Conservation (phyloP, 1,140 invertebrate genomes). For the Brachionus plicatilis region DNA sequence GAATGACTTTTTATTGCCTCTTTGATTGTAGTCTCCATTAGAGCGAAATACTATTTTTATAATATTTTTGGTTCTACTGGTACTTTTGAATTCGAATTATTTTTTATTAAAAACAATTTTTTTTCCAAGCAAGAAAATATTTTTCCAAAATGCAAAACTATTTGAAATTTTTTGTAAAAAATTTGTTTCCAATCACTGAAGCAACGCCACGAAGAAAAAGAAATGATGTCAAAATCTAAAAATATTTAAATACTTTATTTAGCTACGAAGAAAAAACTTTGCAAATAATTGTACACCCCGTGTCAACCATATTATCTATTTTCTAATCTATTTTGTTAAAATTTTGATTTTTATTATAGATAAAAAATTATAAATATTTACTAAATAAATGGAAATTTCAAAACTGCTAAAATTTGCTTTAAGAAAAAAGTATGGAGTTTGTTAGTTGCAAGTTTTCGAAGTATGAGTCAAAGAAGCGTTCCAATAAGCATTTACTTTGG, state of each 20-base stretch:
- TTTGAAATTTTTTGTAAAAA: not conserved
- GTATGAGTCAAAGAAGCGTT: not conserved
- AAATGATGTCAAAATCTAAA: constrained; percentile 12
- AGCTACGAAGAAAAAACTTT: not conserved
- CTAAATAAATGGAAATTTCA: not conserved
- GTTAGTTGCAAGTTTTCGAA: not conserved
- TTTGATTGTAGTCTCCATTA: not conserved
- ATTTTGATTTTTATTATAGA: not conserved
- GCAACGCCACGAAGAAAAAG: not conserved
- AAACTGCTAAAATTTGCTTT: not conserved
- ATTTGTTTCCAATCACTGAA: constrained; percentile 14
- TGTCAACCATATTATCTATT: not conserved
- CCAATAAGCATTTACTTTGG: not conserved
- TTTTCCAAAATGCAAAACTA: not conserved
- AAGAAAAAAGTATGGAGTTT: not conserved
- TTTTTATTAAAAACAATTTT: not conserved
- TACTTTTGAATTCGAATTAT: not conserved
- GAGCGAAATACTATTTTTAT: not conserved
- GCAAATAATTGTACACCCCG: not conserved
- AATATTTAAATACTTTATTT: not conserved
- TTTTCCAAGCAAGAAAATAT: not conserved
- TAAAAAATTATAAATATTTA: not conserved
- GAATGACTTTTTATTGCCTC: not conserved
- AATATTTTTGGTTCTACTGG: not conserved
- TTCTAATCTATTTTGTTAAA: not conserved